Evolutionary conservation across 64 coral and sea anemone species (phyloP), one percentile per base, ranked within the genome.

Genomic region (Montipora cactus): DNA sequence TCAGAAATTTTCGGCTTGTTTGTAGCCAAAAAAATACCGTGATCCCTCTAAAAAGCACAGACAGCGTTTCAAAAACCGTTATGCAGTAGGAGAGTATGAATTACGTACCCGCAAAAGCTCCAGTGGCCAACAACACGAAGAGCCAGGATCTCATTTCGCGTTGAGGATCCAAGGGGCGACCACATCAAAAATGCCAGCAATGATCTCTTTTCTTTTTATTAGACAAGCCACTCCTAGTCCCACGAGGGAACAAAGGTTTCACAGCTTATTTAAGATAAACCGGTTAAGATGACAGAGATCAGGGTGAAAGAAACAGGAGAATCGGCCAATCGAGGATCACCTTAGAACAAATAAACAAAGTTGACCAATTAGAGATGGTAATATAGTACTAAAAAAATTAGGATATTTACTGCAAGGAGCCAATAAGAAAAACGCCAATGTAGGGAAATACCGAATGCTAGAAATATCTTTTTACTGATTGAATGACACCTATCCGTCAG

Each of bases 121-220:
- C 96, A 44, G 79, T 91, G 96, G 96, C 96, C 89, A 97, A 93
- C 96, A 97, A 95, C 96, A 97, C 90, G 77, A 91, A 84, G 22
- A 97, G 28, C 5, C 94, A 82, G 47, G 87, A 51, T 88, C 71
- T 84, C 96, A 97, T 97, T 59, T 78, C 86, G 71, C 81, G 44
- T 85, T 86, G 82, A 49, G 47, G 82, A 86, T 86, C 82, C 82
- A 51, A 86, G 45, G 8, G 62, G 82, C 82, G 66, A 86, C 82
- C 66, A 21, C 13, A 71, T 4, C 18, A 21, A 1, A 49, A 3
- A 2, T 3, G 46, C 0, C 2, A 86, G 45, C 18, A 5, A 19
- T 6, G 6, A 49, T 72, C 82, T n/a, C 71, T 57, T 78, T 86
- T 86, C 45, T 86, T 70, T 19, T 8, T 18, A 78, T 78, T 78